phyloP scores from a whole-genome alignment of 2,113 vertebrate species.

The Alouatta palliata region DNA sequence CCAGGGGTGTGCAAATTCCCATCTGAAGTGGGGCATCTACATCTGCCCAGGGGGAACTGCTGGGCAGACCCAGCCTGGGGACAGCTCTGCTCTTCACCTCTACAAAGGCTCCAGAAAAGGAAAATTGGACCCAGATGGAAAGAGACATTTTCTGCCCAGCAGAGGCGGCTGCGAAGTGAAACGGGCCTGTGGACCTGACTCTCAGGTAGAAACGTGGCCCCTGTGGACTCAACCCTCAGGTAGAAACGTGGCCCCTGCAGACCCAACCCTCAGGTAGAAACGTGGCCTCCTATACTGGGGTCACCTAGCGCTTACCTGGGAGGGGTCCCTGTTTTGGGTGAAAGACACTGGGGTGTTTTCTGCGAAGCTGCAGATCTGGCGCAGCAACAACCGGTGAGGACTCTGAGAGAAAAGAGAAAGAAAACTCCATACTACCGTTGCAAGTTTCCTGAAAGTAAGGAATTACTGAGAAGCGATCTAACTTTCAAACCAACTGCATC shows the following conservation, averaged over 20 bases:
- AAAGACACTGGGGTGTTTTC: not conserved
- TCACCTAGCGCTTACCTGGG: not conserved
- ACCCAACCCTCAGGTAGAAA: not conserved
- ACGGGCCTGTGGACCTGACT: accelerated
- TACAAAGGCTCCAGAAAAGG: not conserved
- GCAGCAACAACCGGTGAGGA: not conserved
- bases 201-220: not conserved
- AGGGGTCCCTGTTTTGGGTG: not conserved
- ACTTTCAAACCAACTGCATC: not conserved
- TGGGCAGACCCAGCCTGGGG: not conserved
- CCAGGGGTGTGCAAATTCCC: not conserved
- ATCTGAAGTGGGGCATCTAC: not conserved
- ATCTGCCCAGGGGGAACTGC: not conserved
- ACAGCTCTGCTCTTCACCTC: not conserved
- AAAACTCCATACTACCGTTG: accelerated
- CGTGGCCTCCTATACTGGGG: not conserved
- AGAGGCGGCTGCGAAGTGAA: not conserved
- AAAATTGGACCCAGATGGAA: not conserved
- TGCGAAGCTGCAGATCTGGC: not conserved
- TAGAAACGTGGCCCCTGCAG: accelerated
- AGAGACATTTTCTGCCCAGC: not conserved
- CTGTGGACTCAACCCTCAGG: not conserved
- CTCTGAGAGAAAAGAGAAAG: not conserved
- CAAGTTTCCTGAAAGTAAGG: not conserved
- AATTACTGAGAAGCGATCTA: not conserved